Conservation (phyloP, 2,113 vertebrate species). For the Hipposideros armiger region DNA sequence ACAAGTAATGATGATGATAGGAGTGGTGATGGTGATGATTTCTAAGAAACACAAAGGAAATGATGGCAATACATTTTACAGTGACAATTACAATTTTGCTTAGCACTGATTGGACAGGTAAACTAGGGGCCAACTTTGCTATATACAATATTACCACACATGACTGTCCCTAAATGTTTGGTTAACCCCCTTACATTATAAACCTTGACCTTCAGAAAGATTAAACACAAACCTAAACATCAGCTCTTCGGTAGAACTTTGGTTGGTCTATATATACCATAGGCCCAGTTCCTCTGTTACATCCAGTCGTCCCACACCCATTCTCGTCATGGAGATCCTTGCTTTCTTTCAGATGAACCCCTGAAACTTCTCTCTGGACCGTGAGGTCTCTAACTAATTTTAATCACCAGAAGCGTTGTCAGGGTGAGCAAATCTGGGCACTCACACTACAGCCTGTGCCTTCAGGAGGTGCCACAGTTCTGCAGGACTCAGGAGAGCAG, state of each 20-base stretch:
- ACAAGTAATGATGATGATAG: not conserved
- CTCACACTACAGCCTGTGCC: not conserved
- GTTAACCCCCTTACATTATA: not conserved
- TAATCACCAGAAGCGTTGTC: not conserved
- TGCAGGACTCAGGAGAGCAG: not conserved
- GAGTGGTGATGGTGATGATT: not conserved
- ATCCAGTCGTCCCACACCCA: not conserved
- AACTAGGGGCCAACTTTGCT: not conserved
- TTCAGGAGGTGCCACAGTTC: not conserved
- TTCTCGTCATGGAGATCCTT: not conserved
- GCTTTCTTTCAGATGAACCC: not conserved
- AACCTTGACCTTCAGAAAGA: not conserved
- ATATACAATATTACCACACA: not conserved
- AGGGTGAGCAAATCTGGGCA: not conserved
- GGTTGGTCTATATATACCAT: not conserved
- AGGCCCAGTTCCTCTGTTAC: not conserved
- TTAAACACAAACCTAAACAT: not conserved
- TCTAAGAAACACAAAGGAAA: not conserved
- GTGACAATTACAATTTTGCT: conserved; percentile 17
- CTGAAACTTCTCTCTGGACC: not conserved
- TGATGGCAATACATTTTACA: not conserved
- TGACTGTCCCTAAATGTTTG: not conserved
- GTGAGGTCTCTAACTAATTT: not conserved
- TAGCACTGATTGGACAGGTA: not conserved
- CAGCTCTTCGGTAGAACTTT: not conserved